These are phyloP conservation scores for Agrotis clavis DNA, from an alignment of 2,888 invertebrate genomes.

Conservation along the genomic window DNA sequence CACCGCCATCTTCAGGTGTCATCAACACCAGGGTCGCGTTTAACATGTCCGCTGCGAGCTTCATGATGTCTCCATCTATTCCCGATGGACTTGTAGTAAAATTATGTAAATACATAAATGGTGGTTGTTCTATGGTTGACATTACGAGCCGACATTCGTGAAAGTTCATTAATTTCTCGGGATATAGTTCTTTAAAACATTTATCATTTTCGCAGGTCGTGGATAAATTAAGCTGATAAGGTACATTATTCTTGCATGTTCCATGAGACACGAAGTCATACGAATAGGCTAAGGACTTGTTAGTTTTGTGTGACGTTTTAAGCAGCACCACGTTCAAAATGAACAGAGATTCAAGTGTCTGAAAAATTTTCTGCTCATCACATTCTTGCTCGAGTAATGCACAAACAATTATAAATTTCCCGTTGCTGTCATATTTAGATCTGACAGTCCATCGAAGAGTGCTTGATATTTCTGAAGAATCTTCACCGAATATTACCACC, in stretches of 20 bases:
- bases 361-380: slow-evolving; percentile 71
- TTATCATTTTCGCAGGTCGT: slow-evolving; percentile 63
- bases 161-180: slow-evolving; percentile 73
- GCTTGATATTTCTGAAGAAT: slow-evolving; percentile 69
- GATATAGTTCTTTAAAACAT: slow-evolving; percentile 71
- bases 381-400: slow-evolving; percentile 68
- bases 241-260: slow-evolving; percentile 72
- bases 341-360: slow-evolving; percentile 63
- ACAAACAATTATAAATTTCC: slow-evolving; percentile 76
- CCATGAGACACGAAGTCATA: slow-evolving; percentile 69
- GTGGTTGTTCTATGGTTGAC: slow-evolving; percentile 79
- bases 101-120: slow-evolving; percentile 77
- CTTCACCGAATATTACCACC: slow-evolving; percentile 75
- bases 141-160: slow-evolving; percentile 72
- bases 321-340: slow-evolving; percentile 75
- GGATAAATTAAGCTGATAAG: slow-evolving; percentile 66
- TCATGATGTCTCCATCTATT: slow-evolving; percentile 77
- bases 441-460: slow-evolving; percentile 69
- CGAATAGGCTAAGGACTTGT: slow-evolving; percentile 66
- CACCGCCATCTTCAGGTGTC: slow-evolving; percentile 66
- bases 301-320: slow-evolving; percentile 56
- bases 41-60: slow-evolving; percentile 69
- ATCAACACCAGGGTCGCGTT: slow-evolving; percentile 76
- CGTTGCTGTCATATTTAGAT: slow-evolving; percentile 73
- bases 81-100: slow-evolving; percentile 69